These are phyloP conservation scores for Hirtodrosophila alboralis DNA, from an alignment of 2,888 invertebrate species.

Conservation along the genomic window DNA sequence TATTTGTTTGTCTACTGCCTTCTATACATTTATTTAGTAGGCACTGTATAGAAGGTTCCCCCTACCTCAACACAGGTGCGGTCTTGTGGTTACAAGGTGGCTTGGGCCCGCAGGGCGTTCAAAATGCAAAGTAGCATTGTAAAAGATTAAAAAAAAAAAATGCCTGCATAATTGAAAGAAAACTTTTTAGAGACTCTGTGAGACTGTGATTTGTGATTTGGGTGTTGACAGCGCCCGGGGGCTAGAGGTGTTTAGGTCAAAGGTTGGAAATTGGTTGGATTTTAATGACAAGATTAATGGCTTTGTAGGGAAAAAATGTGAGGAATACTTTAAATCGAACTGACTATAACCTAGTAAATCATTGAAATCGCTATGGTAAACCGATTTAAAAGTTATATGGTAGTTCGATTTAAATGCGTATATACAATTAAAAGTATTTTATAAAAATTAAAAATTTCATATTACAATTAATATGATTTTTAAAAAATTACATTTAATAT, in stretches of 20 bases:
- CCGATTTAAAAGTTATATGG: too few relatives aligned
- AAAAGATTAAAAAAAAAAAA: slow-evolving; percentile 27
- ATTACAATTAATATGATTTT: too few relatives aligned
- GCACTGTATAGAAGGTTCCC: slow-evolving; percentile 10
- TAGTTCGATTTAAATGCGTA: too few relatives aligned
- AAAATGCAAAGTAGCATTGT: slow-evolving; percentile 61
- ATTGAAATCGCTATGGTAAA: too few relatives aligned
- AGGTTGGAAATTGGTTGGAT: slow-evolving; percentile 16
- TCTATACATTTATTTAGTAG: slow-evolving; percentile 16
- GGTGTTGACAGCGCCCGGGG: slow-evolving; percentile 33
- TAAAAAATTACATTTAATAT: too few relatives aligned
- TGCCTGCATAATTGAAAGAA: slow-evolving; percentile 59
- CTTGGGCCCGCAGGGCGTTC: slow-evolving; percentile 58
- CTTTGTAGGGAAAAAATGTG: slow-evolving; percentile 20
- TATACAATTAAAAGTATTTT: too few relatives aligned
- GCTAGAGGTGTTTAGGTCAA: slow-evolving; percentile 1
- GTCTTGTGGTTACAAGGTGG: slow-evolving; percentile 22
- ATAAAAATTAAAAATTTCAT: too few relatives aligned
- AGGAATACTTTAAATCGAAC: slow-evolving; percentile 19
- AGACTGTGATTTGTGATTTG: slow-evolving; percentile 60
- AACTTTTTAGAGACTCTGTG: slow-evolving; percentile 42
- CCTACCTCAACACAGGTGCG: slow-evolving; percentile 48
- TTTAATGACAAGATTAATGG: slow-evolving; percentile 56
- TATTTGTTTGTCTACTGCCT: slow-evolving; percentile 52
- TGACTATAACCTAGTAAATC: too few relatives aligned